A percentile compares a stretch with the other conserved stretches of the same genome.
Evolutionary conservation across 1,140 invertebrate genomes (phyloP).

Genomic region (Papilio polytes): DNA sequence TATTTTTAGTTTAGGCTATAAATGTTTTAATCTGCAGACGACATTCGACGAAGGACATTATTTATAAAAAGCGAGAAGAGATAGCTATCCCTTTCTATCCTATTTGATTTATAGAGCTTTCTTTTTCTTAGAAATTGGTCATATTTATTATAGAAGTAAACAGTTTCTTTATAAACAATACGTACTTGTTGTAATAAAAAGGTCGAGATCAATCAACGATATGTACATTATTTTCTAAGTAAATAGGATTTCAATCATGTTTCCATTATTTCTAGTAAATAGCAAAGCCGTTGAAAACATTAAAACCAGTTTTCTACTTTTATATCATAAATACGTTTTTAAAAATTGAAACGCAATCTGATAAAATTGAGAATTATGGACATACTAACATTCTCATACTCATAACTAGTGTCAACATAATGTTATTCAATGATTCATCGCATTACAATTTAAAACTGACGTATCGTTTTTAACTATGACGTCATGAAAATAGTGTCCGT

Average conservation of each 20-base stretch:
- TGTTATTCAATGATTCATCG: not conserved
- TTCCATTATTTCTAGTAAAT: not conserved
- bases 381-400: not conserved
- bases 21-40: not conserved
- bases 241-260: conserved; percentile 4
- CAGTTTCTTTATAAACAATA: not conserved
- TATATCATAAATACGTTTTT: not conserved
- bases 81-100: not conserved
- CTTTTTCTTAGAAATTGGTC: not conserved
- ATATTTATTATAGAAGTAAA: not conserved
- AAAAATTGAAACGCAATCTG: not conserved
- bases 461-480: not conserved
- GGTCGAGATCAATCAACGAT: not conserved
- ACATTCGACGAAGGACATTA: not conserved
- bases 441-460: not conserved
- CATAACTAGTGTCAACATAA: not conserved
- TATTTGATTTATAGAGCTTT: not conserved
- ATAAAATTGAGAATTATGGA: not conserved
- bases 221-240: not conserved
- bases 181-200: not conserved
- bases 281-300: not conserved
- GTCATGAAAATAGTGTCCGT: too few relatives aligned
- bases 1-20: conserved; percentile 36
- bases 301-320: not conserved
- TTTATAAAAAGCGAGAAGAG: not conserved